phyloP scores from a whole-genome alignment of 2,888 invertebrate species.

The Melieria crassipennis region DNA sequence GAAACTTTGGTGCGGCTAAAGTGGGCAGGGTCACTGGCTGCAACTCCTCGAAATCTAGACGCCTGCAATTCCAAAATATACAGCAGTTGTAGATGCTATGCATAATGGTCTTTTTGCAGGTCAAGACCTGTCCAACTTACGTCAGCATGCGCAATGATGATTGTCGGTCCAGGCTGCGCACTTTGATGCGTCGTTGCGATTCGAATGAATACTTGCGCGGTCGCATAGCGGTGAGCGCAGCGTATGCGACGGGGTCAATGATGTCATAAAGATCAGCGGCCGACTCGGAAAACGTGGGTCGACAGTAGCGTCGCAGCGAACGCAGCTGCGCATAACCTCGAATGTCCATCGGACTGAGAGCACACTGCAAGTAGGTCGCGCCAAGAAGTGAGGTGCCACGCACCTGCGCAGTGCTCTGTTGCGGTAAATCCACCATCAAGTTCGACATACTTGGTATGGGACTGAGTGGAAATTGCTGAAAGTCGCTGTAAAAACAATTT shows the following conservation, averaged over 20 bases:
- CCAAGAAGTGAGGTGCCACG: slow-evolving; percentile 59
- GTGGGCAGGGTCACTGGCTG: slow-evolving; percentile 60
- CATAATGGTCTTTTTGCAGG: too few relatives aligned
- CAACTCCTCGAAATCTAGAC: slow-evolving; percentile 57
- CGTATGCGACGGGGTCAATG: slow-evolving; percentile 54
- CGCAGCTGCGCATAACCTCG: slow-evolving; percentile 80
- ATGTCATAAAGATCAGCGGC: slow-evolving; percentile 70
- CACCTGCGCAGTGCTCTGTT: slow-evolving; percentile 45
- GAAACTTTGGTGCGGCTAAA: slow-evolving; percentile 60
- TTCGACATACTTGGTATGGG: slow-evolving; percentile 89
- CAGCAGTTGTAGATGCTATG: not conserved
- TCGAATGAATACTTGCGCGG: slow-evolving; percentile 59
- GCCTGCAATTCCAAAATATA: slow-evolving; percentile 42
- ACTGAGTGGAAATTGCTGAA: slow-evolving; percentile 81
- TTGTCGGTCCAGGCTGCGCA: slow-evolving; percentile 63
- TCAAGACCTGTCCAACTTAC: slow-evolving; percentile 48
- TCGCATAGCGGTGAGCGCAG: slow-evolving; percentile 48
- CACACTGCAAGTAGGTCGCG: slow-evolving; percentile 55
- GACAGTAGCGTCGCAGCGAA: slow-evolving; percentile 73
- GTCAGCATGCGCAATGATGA: slow-evolving; percentile 55
- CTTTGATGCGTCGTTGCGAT: slow-evolving; percentile 60
- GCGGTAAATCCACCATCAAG: slow-evolving; percentile 69
- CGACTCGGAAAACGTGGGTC: slow-evolving; percentile 75
- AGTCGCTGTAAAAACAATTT: slow-evolving; percentile 67
- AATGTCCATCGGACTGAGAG: slow-evolving; percentile 78